Base-by-base conservation (phyloP, 2,888 invertebrate species). In the Drosophila bunnanda region DNA sequence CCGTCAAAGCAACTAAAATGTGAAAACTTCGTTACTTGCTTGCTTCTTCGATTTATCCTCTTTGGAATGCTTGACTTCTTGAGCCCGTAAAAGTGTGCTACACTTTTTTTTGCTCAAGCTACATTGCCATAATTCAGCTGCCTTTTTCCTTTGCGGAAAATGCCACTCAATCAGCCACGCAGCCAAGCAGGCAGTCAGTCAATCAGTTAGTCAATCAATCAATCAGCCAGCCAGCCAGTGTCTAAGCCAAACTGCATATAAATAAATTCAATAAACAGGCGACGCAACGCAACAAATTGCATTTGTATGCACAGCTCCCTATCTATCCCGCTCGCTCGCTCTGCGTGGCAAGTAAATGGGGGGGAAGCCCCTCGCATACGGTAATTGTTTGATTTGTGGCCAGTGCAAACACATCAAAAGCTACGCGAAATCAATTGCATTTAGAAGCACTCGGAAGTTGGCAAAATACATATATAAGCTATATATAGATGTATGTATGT, bases 231-330 rank as follows among this genome's bases (percentile, higher is more conserved):
- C 70, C 86, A 83, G 76, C 75, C 82, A 72, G 75, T 79, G 82
- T 81, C 88, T 79, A 72, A 76, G 62, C 52, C 32, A 38, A 60
- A 75, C 68, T 74, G 71, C 82, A 85, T 79, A 82, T 74, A 82
- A 88, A 88, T 82, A 85, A 85, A 88, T 88, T 79, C 86, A 82
- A 88, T 82, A 88, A 82, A 78, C 76, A 69, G 70, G 55, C 61
- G 61, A 75, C 43, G 61, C 76, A 73, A 50, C 43, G 73, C 75
- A 73, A 79, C 86, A 79, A 82, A 82, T 85, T 82, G 82, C 82
- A 85, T 79, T 82, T 71, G 44, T 12, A 41, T 72, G 36, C 38
- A n/a, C 39, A 25, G 25, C 25, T n/a, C 20, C 0, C 2, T 3
- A n/a, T 10, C 17, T 10, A 1, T n/a, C 41, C 2, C 20, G 5